phyloP scores from a whole-genome alignment of 2,797 vertebrate species.

The Urophycis tenuis region DNA sequence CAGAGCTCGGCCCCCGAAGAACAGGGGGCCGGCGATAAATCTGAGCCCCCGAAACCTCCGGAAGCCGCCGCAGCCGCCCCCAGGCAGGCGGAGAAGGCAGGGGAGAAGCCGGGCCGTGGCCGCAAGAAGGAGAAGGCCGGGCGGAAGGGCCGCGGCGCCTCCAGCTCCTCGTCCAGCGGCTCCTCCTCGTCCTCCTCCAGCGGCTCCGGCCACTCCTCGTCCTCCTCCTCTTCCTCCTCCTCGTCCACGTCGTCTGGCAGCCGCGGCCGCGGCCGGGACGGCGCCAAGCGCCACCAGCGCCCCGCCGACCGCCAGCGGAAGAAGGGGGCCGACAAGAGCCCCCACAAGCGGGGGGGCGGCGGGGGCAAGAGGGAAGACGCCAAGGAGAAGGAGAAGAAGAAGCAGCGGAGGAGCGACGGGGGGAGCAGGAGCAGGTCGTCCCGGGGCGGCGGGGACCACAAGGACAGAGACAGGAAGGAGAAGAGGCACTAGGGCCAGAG shows the following conservation, averaged over 20 bases:
- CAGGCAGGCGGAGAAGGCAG: constrained; percentile 70
- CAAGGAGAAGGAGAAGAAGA: constrained; percentile 80
- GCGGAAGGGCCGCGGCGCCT: constrained; percentile 71
- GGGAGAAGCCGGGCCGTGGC: constrained; percentile 49
- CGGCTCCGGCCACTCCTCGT: constrained; percentile 81
- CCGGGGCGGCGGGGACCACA: constrained; percentile 88
- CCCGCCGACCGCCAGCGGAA: constrained; percentile 72
- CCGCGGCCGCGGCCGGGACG: constrained; percentile 75
- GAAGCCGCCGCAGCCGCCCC: constrained; percentile 13
- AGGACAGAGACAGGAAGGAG: constrained; percentile 93
- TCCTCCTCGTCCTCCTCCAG: constrained; percentile 83
- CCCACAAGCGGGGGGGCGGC: constrained; percentile 75
- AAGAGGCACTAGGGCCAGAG: constrained; percentile 83
- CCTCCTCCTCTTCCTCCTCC: constrained; percentile 80
- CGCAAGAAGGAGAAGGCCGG: constrained; percentile 61
- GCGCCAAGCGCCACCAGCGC: constrained; percentile 80
- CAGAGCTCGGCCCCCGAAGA: not conserved
- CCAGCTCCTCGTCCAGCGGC: constrained; percentile 75
- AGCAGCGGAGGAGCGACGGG: constrained; percentile 72
- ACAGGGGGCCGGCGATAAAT: constrained; percentile 12
- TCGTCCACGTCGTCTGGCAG: constrained; percentile 77
- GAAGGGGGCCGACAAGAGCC: constrained; percentile 79
- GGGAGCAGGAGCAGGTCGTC: constrained; percentile 80
- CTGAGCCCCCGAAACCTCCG: constrained; percentile 36
- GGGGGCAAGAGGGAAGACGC: constrained; percentile 80